These are phyloP conservation scores for Scolopax bukidnonensis DNA, from an alignment of 2,797 vertebrate species.

Conservation along the genomic window DNA sequence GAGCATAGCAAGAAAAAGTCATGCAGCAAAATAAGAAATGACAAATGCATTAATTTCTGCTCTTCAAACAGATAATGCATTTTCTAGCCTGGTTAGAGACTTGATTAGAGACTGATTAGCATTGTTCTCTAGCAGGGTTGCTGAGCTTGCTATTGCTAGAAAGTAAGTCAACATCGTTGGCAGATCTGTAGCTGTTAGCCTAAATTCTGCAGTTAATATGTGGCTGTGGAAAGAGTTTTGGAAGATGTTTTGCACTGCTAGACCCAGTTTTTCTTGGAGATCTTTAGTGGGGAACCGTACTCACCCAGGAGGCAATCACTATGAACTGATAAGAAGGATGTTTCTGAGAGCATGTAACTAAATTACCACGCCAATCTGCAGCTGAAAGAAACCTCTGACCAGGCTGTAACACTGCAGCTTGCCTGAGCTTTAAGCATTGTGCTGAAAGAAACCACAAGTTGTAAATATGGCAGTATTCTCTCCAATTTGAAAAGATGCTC, in stretches of 20 bases:
- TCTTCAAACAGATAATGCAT: not conserved
- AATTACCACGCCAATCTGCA: not conserved
- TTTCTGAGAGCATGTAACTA: slow-evolving; percentile 7
- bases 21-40: not conserved
- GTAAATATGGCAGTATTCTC: not conserved
- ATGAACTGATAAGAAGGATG: not conserved
- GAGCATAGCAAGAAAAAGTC: not conserved
- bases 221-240: not conserved
- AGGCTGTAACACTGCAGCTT: not conserved
- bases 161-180: not conserved
- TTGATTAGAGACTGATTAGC: not conserved
- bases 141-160: not conserved
- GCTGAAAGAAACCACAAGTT: not conserved
- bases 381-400: not conserved
- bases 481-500: not conserved
- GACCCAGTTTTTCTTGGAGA: not conserved
- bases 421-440: not conserved
- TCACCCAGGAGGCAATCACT: not conserved
- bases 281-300: not conserved
- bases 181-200: not conserved
- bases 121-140: not conserved
- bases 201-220: not conserved
- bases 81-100: not conserved
- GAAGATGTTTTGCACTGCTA: not conserved
- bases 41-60: not conserved